Conservation (phyloP, 2,888 invertebrate genomes). For the Polyommatus icarus region DNA sequence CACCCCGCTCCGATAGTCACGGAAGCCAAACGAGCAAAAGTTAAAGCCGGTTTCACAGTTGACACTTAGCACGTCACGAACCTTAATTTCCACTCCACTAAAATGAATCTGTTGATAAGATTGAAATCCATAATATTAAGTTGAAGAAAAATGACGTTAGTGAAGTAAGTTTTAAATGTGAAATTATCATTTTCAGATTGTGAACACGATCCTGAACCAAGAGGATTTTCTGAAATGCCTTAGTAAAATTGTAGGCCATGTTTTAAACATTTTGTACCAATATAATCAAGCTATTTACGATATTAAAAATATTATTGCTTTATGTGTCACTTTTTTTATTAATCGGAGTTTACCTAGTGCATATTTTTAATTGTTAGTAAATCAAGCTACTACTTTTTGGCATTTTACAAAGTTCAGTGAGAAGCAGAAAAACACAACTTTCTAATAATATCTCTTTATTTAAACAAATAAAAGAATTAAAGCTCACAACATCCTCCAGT, state of each 20-base stretch:
- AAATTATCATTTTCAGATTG: conserved; percentile 46
- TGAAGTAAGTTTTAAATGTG: neutral
- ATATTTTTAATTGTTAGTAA: neutral
- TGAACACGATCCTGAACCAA: conserved; percentile 43
- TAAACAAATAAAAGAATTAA: conserved; percentile 58
- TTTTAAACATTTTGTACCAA: conserved; percentile 22
- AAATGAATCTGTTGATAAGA: neutral
- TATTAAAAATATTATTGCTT: conserved; percentile 41
- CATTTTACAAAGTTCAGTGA: neutral
- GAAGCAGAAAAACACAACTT: conserved; percentile 16
- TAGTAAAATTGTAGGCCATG: conserved; percentile 25
- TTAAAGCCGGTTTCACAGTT: conserved; percentile 67
- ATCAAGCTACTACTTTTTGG: too few species aligned
- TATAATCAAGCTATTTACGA: conserved; percentile 37
- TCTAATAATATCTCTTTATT: conserved; percentile 44
- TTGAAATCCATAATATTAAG: neutral
- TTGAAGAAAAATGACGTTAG: neutral
- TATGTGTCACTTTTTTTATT: neutral
- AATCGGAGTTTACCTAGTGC: neutral
- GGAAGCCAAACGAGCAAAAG: conserved; percentile 58
- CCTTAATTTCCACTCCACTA: neutral
- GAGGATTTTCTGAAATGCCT: conserved; percentile 41
- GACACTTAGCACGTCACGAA: conserved; percentile 46
- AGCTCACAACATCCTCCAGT: conserved; percentile 62
- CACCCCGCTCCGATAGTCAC: conserved; percentile 54